A percentile compares a stretch with the other conserved stretches of the same genome.
Conservation (phyloP, 2,113 vertebrate species). For the Eolophus roseicapilla region DNA sequence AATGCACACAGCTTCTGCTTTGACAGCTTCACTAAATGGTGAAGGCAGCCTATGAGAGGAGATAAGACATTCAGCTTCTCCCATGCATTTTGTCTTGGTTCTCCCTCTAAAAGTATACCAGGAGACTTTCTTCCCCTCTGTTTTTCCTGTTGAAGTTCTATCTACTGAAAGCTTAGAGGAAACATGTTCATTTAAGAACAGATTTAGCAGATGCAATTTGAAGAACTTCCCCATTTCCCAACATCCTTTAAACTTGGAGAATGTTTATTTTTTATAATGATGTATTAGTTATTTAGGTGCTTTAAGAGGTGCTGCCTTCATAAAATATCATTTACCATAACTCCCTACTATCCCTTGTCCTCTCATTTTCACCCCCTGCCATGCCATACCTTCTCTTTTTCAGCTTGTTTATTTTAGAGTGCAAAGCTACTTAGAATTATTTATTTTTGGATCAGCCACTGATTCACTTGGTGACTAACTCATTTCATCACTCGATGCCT, state of each 20-base stretch:
- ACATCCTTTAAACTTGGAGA: not conserved
- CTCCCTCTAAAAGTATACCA: not conserved
- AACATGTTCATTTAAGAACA: not conserved
- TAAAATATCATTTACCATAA: not conserved
- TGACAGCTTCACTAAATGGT: rapidly evolving
- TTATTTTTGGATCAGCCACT: slow-evolving; percentile 63
- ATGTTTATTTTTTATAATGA: not conserved
- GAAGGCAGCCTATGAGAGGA: not conserved
- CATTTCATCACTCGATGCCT: slow-evolving; percentile 55
- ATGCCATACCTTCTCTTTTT: not conserved
- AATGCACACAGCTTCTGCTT: not conserved
- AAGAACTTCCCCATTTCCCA: not conserved
- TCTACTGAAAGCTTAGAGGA: not conserved
- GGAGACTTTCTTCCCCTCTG: not conserved
- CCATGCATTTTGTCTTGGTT: not conserved
- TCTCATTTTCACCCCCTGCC: not conserved
- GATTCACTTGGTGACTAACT: slow-evolving; percentile 57
- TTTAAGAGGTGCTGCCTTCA: not conserved
- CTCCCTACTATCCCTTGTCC: not conserved
- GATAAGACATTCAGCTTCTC: not conserved
- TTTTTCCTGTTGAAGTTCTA: not conserved
- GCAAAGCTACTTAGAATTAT: slow-evolving; percentile 50
- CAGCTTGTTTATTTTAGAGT: slow-evolving; percentile 43
- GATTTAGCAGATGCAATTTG: not conserved
- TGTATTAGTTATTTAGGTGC: not conserved